These are phyloP conservation scores for Erynnis tages DNA, from an alignment of 2,888 invertebrate species.

Conservation along the genomic window DNA sequence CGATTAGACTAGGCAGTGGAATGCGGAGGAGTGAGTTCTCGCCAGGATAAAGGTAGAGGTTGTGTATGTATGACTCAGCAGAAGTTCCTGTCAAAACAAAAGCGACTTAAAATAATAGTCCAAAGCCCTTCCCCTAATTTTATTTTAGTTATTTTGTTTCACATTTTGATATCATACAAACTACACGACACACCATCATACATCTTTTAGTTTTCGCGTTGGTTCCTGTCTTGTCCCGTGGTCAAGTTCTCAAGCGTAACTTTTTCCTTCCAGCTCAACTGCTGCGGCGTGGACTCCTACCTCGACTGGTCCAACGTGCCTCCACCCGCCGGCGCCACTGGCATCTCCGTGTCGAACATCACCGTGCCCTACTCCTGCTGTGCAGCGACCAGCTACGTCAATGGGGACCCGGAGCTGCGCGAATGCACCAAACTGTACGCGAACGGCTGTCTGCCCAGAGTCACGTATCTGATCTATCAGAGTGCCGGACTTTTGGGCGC, in stretches of 20 bases:
- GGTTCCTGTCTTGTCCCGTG: no score
- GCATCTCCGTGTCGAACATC: conserved; percentile 61
- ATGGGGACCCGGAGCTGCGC: conserved; percentile 39
- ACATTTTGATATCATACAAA: no score
- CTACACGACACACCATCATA: no score
- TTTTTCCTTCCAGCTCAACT: conserved; percentile 81
- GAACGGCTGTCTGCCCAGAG: conserved; percentile 83
- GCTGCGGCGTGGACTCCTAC: conserved; percentile 84
- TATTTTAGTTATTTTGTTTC: no score
- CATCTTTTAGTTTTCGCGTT: background rate
- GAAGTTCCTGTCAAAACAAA: no score
- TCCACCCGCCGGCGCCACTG: conserved; percentile 43
- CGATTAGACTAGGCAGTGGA: no score
- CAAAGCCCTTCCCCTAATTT: no score
- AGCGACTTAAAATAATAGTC: no score
- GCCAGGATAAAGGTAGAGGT: no score
- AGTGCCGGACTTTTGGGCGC: conserved; percentile 87
- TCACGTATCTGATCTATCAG: conserved; percentile 84
- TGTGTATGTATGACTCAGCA: no score
- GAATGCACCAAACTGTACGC: conserved; percentile 66
- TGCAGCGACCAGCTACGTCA: conserved; percentile 48
- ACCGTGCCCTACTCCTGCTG: conserved; percentile 84
- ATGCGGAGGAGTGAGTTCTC: no score
- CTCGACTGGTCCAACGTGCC: conserved; percentile 80
- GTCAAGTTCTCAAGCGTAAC: background rate